These are phyloP conservation scores for Gobio occitaniae DNA, from an alignment of 2,797 vertebrate genomes.

Conservation along the genomic window DNA sequence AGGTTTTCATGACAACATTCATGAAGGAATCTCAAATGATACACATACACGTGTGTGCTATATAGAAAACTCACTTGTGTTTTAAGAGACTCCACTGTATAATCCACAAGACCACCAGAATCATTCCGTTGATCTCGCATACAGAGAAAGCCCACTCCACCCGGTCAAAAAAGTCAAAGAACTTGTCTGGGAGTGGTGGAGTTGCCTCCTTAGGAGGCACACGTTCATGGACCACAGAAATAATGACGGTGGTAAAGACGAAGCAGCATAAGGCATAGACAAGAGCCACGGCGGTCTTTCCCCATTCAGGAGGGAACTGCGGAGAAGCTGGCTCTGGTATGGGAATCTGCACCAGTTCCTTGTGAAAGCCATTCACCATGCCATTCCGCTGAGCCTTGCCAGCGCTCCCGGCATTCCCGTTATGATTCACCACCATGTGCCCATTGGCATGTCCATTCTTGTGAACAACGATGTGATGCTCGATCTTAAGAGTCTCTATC, in stretches of 20 bases:
- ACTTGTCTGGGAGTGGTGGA: slow-evolving; percentile 89
- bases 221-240: slow-evolving; percentile 90
- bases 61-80: slow-evolving; percentile 77
- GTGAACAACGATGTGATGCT: slow-evolving; percentile 85
- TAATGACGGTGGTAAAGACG: slow-evolving; percentile 85
- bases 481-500: slow-evolving; percentile 85
- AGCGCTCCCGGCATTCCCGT: slow-evolving; percentile 1
- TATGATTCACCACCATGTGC: slow-evolving; percentile 59
- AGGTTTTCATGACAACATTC: background rate
- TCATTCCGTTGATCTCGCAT: slow-evolving; percentile 89
- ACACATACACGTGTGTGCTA: background rate
- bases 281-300: slow-evolving; percentile 84
- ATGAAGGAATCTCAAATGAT: background rate
- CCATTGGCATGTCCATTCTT: slow-evolving; percentile 83
- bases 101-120: slow-evolving; percentile 86
- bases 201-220: slow-evolving; percentile 89
- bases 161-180: slow-evolving; percentile 89
- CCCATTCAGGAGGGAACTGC: slow-evolving; percentile 85
- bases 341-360: slow-evolving; percentile 77
- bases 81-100: slow-evolving; percentile 87
- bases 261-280: slow-evolving; percentile 87
- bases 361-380: slow-evolving; percentile 59
- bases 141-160: slow-evolving; percentile 91
- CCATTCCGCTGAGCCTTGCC: slow-evolving; percentile 54
- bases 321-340: slow-evolving; percentile 79